A percentile compares a stretch with the other conserved stretches of the same genome.
Evolutionary conservation across 2,888 invertebrate genomes (phyloP).

Genomic region (Drosophila anomelani): DNA sequence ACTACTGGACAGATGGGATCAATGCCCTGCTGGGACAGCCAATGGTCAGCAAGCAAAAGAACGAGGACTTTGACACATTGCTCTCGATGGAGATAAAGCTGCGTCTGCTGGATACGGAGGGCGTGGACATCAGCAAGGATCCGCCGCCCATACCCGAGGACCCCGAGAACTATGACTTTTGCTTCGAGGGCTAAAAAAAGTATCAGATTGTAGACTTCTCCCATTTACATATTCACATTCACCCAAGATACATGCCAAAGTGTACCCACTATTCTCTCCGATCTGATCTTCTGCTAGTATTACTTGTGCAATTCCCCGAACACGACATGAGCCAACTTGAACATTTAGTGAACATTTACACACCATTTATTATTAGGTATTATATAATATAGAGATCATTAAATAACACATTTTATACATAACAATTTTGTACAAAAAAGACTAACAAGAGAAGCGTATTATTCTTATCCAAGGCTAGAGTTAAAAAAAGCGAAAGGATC

Average conservation of each 20-base stretch:
- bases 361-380: slow-evolving; percentile 62
- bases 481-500: slow-evolving; percentile 35
- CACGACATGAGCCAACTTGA: slow-evolving; percentile 50
- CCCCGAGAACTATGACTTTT: slow-evolving; percentile 96
- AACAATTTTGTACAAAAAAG: slow-evolving; percentile 73
- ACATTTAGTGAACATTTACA: slow-evolving; percentile 61
- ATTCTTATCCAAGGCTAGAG: slow-evolving; percentile 45
- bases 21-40: slow-evolving; percentile 94
- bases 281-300: slow-evolving; percentile 61
- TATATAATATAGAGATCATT: slow-evolving; percentile 64
- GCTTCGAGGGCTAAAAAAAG: slow-evolving; percentile 83
- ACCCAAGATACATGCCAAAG: slow-evolving; percentile 70
- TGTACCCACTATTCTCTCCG: slow-evolving; percentile 55
- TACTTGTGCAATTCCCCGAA: slow-evolving; percentile 66
- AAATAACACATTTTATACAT: slow-evolving; percentile 73
- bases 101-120: slow-evolving; percentile 96
- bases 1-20: slow-evolving; percentile 98
- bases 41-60: slow-evolving; percentile 95
- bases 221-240: slow-evolving; percentile 12
- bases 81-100: slow-evolving; percentile 98
- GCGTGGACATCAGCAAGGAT: slow-evolving; percentile 96
- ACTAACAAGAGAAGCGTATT: slow-evolving; percentile 67
- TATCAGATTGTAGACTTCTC: slow-evolving; percentile 17
- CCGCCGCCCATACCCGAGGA: slow-evolving; percentile 96
- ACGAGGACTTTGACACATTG: slow-evolving; percentile 95